Evolutionary conservation across 2,888 invertebrate species (phyloP).

Genomic region (Hypena proboscidalis): DNA sequence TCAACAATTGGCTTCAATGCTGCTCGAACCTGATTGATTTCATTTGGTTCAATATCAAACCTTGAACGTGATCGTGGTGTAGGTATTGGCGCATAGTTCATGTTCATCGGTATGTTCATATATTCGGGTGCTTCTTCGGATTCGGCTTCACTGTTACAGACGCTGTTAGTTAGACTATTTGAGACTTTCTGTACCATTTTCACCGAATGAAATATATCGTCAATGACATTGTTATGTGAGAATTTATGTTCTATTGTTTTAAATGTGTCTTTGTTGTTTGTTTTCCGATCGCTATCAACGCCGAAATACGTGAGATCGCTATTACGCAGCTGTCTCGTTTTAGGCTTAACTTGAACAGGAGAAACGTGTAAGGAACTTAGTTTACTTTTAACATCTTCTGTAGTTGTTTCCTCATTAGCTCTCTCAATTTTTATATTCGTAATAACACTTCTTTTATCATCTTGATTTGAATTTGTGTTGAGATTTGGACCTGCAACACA

Average conservation of each 20-base stretch:
- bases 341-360: conserved; percentile 56
- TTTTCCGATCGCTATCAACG: conserved; percentile 46
- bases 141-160: conserved; percentile 76
- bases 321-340: conserved; percentile 81
- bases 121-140: conserved; percentile 74
- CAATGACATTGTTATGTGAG: conserved; percentile 45
- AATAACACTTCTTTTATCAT: conserved; percentile 29
- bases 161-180: conserved; percentile 73
- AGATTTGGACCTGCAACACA: conserved; percentile 46
- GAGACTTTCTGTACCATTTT: conserved; percentile 72
- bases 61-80: conserved; percentile 67
- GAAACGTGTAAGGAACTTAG: conserved; percentile 55
- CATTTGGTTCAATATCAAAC: conserved; percentile 54
- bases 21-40: conserved; percentile 49
- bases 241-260: conserved; percentile 33
- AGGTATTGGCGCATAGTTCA: conserved; percentile 63
- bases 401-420: conserved; percentile 19
- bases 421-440: conserved; percentile 29
- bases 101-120: conserved; percentile 68
- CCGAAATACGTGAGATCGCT: conserved; percentile 87
- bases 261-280: conserved; percentile 26
- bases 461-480: conserved; percentile 33
- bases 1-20: conserved; percentile 64
- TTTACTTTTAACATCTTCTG: conserved; percentile 49
- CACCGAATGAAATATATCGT: conserved; percentile 73